phyloP scores from a whole-genome alignment of 2,888 invertebrate species.

The Monoplex corrugatus region DNA sequence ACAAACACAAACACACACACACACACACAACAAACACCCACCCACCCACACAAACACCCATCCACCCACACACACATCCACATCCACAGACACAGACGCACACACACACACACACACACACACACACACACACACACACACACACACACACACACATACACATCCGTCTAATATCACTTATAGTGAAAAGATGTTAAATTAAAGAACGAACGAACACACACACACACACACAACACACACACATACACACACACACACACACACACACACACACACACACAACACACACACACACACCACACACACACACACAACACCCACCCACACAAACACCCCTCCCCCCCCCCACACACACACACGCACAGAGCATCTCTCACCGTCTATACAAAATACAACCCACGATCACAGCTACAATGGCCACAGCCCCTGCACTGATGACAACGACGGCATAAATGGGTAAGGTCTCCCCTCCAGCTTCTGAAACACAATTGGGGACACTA shows the following conservation, averaged over 20 bases:
- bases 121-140: neutral
- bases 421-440: neutral
- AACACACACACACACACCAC: no score
- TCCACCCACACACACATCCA: neutral
- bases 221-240: no score
- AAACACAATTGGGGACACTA: no score
- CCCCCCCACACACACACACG: neutral
- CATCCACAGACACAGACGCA: neutral
- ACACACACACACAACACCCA: no score
- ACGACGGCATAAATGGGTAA: slow-evolving; percentile 30
- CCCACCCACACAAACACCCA: neutral
- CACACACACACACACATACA: no score
- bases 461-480: neutral
- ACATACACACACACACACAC: no score
- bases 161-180: no score
- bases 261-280: no score
- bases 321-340: neutral
- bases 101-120: neutral
- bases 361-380: neutral
- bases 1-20: neutral
- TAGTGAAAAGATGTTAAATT: no score
- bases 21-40: neutral
- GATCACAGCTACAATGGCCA: neutral
- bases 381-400: slow-evolving; percentile 29
- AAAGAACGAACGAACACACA: neutral